phyloP scores from a whole-genome alignment of 2,113 vertebrate species.

The Gobius niger region DNA sequence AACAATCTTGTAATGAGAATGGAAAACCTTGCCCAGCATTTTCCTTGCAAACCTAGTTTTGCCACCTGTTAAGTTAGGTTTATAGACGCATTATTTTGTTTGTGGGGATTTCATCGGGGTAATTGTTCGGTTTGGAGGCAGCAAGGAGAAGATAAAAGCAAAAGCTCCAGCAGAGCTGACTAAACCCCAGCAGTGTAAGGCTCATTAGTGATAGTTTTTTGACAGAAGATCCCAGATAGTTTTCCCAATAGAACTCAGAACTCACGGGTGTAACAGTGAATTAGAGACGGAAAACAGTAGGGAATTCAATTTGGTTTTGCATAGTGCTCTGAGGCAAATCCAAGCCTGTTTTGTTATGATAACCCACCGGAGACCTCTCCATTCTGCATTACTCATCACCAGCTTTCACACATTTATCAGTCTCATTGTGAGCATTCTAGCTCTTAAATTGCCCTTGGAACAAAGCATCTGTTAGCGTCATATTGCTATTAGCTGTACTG shows the following conservation, averaged over 20 bases:
- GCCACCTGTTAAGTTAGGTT: neutral
- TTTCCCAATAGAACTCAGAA: neutral
- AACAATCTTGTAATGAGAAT: neutral
- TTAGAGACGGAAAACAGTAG: neutral
- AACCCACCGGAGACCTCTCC: neutral
- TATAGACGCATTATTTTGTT: neutral
- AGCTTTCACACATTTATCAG: too few species aligned
- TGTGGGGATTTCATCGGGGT: neutral
- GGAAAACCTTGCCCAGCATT: neutral
- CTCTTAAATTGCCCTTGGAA: too few species aligned
- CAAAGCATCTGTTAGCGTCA: neutral
- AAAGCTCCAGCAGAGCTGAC: neutral
- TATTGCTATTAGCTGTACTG: neutral
- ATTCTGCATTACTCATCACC: neutral
- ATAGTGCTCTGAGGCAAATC: neutral
- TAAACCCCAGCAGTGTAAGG: neutral
- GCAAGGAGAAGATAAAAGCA: neutral
- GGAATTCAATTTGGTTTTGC: neutral
- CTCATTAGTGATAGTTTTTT: conserved; percentile 3
- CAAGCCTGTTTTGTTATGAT: neutral
- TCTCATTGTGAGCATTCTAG: too few species aligned
- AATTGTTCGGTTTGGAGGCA: neutral
- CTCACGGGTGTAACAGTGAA: neutral
- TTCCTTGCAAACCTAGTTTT: neutral
- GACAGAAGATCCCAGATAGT: neutral